phyloP scores from a whole-genome alignment of 2,113 vertebrate genomes.

The Xenopus borealis region DNA sequence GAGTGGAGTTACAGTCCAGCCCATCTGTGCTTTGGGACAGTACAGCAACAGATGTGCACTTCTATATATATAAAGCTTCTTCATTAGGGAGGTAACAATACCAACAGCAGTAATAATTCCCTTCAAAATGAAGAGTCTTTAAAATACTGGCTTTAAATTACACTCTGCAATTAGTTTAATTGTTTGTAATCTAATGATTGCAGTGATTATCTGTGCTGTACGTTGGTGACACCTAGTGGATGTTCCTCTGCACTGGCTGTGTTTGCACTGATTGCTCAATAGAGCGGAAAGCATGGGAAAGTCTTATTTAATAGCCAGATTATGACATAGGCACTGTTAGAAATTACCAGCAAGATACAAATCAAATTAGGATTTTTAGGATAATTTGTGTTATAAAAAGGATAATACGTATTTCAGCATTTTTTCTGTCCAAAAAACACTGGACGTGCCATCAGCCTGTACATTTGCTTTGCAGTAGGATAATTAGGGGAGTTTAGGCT shows the following conservation, averaged over 20 bases:
- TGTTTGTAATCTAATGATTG: conserved; percentile 48
- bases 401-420: no score
- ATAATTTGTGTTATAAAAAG: no score
- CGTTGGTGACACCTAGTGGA: conserved; percentile 34
- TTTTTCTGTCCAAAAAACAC: no score
- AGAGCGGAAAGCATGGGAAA: no score
- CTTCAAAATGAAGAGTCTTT: conserved; percentile 47
- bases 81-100: conserved; percentile 48
- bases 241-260: not conserved
- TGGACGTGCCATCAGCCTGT: no score
- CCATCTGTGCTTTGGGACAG: conserved; percentile 44
- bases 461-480: no score
- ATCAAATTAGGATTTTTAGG: no score
- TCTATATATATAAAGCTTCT: conserved; percentile 48
- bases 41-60: conserved; percentile 46
- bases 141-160: conserved; percentile 46
- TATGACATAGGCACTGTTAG: no score
- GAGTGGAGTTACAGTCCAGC: conserved; percentile 33
- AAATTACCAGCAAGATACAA: no score
- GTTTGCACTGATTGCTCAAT: not conserved
- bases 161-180: conserved; percentile 47
- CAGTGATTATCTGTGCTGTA: conserved; percentile 23
- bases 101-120: conserved; percentile 46
- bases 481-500: no score
- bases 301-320: no score